A percentile compares a stretch with the other conserved stretches of the same genome.
Conservation (phyloP, 2,113 vertebrate species). For the Bagarius yarrelli region DNA sequence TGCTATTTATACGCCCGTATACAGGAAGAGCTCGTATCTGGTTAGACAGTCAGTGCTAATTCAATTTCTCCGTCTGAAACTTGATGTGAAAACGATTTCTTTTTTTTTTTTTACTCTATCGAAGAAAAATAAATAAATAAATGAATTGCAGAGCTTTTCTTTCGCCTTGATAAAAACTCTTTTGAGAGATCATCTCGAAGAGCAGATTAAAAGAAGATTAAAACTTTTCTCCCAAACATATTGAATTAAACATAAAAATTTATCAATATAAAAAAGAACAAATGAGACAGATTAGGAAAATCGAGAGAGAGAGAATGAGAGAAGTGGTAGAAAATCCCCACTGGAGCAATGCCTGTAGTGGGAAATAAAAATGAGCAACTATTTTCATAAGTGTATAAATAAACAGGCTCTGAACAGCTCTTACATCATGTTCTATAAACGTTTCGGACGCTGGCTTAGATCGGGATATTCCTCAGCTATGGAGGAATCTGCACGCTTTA, state of each 20-base stretch:
- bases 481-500: background rate
- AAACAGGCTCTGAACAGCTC: background rate
- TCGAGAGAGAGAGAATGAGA: background rate
- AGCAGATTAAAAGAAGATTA: background rate
- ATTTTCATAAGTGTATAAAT: constrained; percentile 31
- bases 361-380: constrained; percentile 32
- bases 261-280: background rate
- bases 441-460: background rate
- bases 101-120: too few species aligned
- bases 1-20: background rate
- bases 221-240: background rate
- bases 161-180: background rate
- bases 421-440: constrained; percentile 7
- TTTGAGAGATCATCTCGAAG: background rate
- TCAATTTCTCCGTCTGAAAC: background rate
- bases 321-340: background rate
- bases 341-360: background rate
- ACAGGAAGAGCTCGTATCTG: background rate
- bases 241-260: background rate
- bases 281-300: background rate
- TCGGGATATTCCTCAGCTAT: constrained; percentile 21
- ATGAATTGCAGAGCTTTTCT: background rate
- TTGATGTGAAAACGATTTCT: background rate
- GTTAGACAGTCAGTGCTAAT: background rate
- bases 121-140: background rate